Base-by-base conservation (phyloP, 2,888 invertebrate genomes). In the Macrophya annulata region DNA sequence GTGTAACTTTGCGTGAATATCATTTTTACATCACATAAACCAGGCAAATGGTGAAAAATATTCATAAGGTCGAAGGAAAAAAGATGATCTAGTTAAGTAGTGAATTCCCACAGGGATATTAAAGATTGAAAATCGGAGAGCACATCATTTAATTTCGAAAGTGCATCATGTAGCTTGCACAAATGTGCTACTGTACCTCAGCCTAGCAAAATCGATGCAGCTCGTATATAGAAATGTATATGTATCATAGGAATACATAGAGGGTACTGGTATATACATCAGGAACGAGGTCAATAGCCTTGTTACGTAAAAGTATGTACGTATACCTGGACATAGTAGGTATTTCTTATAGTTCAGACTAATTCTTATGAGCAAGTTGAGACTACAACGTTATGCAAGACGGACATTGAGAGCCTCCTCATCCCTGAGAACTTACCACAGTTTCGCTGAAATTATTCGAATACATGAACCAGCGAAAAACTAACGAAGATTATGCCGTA, bases 141-240 rank as follows among this genome's bases (percentile, higher is more conserved):
- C 8, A 74, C 9, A 74, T 45, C 72, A 74, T 74, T 45, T 15
- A 45, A 21, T 74, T 74, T 45, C 72, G 43, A 21, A 8, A 45
- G 72, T 45, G 21, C 72, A 74, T 45, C 45, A 74, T 74, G 72
- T 10, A 45, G 45, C 72, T 21, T 55, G 55, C 77, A 55, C 48
- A 77, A 48, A 31, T 48, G 17, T 37, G 55, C 55, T 21, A 55
- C 51, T 77, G 31, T 17, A 55, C 25, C 51, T 76, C 76, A 77
- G 77, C 31, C 77, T 37, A 51, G 77, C 51, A 51, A 55, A 77
- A 51, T 77, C 55, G 77, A 55, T 77, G 77, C 77, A 48, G 77
- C 77, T 77, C 31, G 51, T 77, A 45, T 74, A 74, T 21, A 17
- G 68, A 68, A 31, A 37, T 68, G 37, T 65, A 65, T 25, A 62